These are phyloP conservation scores for Melanchra persicariae DNA, from an alignment of 2,888 invertebrate genomes.

Conservation along the genomic window DNA sequence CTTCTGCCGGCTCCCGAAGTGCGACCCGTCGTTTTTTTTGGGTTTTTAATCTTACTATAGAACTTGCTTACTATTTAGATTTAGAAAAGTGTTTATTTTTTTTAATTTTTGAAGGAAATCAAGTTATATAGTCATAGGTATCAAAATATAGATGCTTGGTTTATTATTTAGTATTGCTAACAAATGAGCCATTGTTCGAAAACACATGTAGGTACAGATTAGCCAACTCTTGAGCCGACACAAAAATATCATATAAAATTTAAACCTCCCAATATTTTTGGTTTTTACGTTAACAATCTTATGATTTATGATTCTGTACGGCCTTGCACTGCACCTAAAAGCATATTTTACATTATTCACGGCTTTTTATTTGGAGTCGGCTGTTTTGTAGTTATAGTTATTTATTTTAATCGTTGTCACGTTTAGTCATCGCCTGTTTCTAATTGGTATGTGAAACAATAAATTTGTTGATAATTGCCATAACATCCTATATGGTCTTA, in stretches of 20 bases:
- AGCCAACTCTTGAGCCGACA: constrained; percentile 13
- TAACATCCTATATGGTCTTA: neutral
- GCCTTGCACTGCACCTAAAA: constrained; percentile 46
- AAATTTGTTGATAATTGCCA: constrained; percentile 20
- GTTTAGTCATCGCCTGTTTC: constrained; percentile 30
- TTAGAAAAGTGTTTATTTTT: too few species aligned
- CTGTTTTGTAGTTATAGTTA: constrained; percentile 35
- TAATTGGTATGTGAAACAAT: constrained; percentile 23
- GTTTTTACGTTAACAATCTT: constrained; percentile 4
- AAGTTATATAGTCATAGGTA: neutral
- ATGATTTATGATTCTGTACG: constrained; percentile 49
- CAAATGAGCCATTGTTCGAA: neutral
- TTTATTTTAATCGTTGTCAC: constrained; percentile 16
- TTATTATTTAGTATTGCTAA: neutral
- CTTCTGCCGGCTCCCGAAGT: too few species aligned
- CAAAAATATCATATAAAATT: neutral
- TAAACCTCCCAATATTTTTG: neutral
- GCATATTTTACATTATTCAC: constrained; percentile 42
- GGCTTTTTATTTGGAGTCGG: constrained; percentile 44
- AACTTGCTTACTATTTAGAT: too few species aligned
- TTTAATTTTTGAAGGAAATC: neutral
- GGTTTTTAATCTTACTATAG: too few species aligned
- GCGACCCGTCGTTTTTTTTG: too few species aligned
- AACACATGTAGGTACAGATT: neutral
- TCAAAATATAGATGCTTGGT: neutral